Percentiles rank a stretch among this genome's conserved stretches.
Conservation (phyloP, 64 coral and sea anemone species). For the Montipora foliosa region DNA sequence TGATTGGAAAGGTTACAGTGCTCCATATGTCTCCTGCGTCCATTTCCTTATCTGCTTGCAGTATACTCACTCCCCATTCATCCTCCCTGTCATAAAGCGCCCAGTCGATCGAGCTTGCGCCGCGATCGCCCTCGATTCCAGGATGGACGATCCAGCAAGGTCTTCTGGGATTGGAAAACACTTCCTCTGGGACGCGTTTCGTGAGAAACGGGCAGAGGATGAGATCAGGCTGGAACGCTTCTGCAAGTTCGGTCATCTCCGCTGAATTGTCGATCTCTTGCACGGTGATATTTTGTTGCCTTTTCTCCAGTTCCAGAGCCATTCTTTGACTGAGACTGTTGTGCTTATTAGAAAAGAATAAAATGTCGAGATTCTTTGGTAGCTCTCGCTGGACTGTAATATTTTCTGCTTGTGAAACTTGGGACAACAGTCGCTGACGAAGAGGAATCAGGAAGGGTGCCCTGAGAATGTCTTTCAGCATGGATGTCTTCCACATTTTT, state of each 20-base stretch:
- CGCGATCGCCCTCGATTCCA: conserved; percentile 83
- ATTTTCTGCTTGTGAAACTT: background rate
- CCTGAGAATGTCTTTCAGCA: background rate
- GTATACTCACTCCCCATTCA: conserved; percentile 76
- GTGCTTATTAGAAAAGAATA: conserved; percentile 76
- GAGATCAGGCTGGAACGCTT: conserved; percentile 44
- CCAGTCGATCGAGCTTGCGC: conserved; percentile 76
- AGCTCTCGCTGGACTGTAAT: background rate
- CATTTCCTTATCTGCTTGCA: conserved; percentile 76
- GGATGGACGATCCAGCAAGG: conserved; percentile 88
- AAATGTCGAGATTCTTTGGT: conserved; percentile 46
- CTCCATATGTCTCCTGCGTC: conserved; percentile 84
- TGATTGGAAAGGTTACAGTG: conserved; percentile 49
- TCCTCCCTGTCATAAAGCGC: conserved; percentile 64
- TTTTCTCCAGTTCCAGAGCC: conserved; percentile 59
- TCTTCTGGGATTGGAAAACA: conserved; percentile 41
- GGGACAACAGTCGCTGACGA: background rate
- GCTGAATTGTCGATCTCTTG: conserved; percentile 37
- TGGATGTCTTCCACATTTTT: conserved; percentile 9
- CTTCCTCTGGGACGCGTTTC: conserved; percentile 70
- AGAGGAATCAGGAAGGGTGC: background rate
- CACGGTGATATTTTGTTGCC: conserved; percentile 63
- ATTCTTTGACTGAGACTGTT: conserved; percentile 82
- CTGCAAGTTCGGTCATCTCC: conserved; percentile 42
- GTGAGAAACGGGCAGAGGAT: conserved; percentile 81